phyloP scores from a whole-genome alignment of 2,888 invertebrate genomes.

The Andrena haemorrhoa region DNA sequence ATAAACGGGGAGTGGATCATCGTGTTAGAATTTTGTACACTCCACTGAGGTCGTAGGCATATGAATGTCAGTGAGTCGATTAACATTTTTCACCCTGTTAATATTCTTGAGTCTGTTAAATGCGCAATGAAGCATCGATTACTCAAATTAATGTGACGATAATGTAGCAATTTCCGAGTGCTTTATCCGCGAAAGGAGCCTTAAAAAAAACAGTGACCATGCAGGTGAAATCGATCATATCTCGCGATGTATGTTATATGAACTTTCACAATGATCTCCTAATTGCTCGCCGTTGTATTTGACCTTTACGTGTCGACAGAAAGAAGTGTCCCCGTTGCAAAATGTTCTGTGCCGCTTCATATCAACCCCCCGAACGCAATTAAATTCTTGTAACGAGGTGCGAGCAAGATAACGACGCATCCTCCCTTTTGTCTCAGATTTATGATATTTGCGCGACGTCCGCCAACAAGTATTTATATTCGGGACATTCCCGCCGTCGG shows the following conservation, averaged over 20 bases:
- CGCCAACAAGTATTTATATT: slow-evolving; percentile 14
- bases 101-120: too few relatives aligned
- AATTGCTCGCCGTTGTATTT: too few relatives aligned
- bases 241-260: too few relatives aligned
- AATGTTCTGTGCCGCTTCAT: slow-evolving; percentile 14
- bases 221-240: too few relatives aligned
- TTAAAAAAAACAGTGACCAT: too few relatives aligned
- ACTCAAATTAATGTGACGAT: too few relatives aligned
- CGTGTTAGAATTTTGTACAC: not conserved
- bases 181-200: too few relatives aligned
- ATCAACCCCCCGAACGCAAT: slow-evolving; percentile 19
- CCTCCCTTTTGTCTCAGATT: slow-evolving; percentile 21
- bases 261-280: not conserved
- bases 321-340: not conserved
- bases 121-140: too few relatives aligned
- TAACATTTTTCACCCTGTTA: too few relatives aligned
- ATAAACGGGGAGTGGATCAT: slow-evolving; percentile 18
- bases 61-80: not conserved
- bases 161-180: too few relatives aligned
- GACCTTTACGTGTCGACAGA: not conserved
- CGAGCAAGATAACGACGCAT: slow-evolving; percentile 32
- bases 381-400: slow-evolving; percentile 34
- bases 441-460: slow-evolving; percentile 28
- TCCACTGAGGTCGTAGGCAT: not conserved
- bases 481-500: not conserved